Base-by-base conservation (phyloP, 2,797 vertebrate genomes). In the Sylvilagus floridanus region DNA sequence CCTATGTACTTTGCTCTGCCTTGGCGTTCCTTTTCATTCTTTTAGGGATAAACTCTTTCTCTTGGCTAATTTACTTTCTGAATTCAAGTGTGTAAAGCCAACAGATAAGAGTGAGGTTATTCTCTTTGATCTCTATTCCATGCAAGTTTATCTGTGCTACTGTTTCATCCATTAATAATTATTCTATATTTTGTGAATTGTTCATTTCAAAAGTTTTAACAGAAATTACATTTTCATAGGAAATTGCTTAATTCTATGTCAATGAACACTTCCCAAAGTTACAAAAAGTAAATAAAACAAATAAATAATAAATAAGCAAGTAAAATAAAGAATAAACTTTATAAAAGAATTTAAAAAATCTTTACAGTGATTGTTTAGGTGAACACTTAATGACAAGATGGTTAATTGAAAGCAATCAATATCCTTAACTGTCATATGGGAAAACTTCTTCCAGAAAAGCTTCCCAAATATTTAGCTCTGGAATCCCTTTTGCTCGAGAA, bases 1-100 rank as follows among this genome's bases (percentile, higher is more conserved):
- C 62, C 7, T 12, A 4, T 81, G 54, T 52, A 11, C 1, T 2
- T 47, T 88, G 24, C 52, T 85, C 21, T 69, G 76, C 86, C 4
- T 57, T n/a, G 42, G 7, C 9, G 26, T 78, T 52, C 9, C 72
- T 87, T 83, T 84, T 77, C 16, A 90, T 84, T 88, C 65, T 89
- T 93, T 47, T 69, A 54, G 28, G 6, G 28, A 57, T 28, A n/a
- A 89, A 4, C 57, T 32, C 30, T 89, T 89, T 19, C 22, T 85
- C 28, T 54, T 68, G 60, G 91, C 85, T 86, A 14, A 84, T 57
- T 88, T 79, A 47, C 54, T 65, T 76, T 91, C 47, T 86, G 13
- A 88, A 73, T 3, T 42, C 72, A 19, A 81, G 2, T 54, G 22
- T 75, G 14, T 12, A 77, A 84, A 84, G 76, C 32, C 42, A 87